Evolutionary conservation across 2,888 invertebrate genomes (phyloP).

Genomic region (Ormyrus nitidulus): DNA sequence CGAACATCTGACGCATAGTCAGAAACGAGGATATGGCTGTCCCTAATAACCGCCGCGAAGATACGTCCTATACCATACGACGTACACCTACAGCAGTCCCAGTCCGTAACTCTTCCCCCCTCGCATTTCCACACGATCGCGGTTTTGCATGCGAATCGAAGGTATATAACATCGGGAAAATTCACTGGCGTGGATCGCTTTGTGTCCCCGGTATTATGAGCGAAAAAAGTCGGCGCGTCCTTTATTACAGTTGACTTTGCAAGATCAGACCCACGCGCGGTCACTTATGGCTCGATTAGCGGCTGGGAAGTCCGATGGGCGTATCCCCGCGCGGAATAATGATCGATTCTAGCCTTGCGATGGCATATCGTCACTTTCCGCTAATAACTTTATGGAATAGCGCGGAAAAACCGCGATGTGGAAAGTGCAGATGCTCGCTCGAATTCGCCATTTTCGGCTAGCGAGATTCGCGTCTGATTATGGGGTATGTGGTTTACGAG

Average conservation of each 20-base stretch:
- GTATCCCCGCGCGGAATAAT: constrained; percentile 50
- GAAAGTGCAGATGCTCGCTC: constrained; percentile 31
- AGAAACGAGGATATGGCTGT: constrained; percentile 45
- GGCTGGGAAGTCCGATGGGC: constrained; percentile 49
- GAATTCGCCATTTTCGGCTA: background rate
- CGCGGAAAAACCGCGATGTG: constrained; percentile 12
- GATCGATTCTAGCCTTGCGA: constrained; percentile 42
- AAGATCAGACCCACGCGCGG: constrained; percentile 50
- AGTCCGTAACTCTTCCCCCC: background rate
- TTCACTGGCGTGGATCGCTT: too few relatives aligned
- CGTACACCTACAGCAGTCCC: constrained; percentile 7
- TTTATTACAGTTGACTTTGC: constrained; percentile 47
- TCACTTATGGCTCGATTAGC: constrained; percentile 44
- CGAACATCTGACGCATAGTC: constrained; percentile 52
- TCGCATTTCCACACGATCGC: constrained; percentile 10
- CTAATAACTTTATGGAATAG: constrained; percentile 42
- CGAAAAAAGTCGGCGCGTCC: constrained; percentile 6
- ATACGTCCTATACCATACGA: constrained; percentile 20
- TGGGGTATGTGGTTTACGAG: too few relatives aligned
- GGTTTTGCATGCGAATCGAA: background rate
- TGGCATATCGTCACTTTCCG: constrained; percentile 46
- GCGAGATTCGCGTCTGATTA: background rate
- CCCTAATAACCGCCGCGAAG: constrained; percentile 42
- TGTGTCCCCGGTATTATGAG: background rate
- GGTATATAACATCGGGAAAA: background rate